These are phyloP conservation scores for Garra rufa DNA, from an alignment of 2,113 vertebrate species.

Conservation along the genomic window DNA sequence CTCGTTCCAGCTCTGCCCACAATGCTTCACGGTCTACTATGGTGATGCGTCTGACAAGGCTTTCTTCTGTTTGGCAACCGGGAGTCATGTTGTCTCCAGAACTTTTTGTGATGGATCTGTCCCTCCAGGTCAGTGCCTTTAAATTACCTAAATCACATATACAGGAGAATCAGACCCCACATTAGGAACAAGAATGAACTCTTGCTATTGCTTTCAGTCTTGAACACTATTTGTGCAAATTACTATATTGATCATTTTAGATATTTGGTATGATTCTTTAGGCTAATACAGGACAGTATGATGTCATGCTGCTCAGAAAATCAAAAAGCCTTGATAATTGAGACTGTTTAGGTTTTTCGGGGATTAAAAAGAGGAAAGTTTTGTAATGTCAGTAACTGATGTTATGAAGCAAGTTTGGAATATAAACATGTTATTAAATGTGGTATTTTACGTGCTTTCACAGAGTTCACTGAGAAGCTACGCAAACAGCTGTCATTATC, in stretches of 20 bases:
- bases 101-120: constrained; percentile 70
- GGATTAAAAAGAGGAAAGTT: no score
- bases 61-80: constrained; percentile 71
- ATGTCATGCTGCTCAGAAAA: no score
- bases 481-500: no score
- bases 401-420: no score
- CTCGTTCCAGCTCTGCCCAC: constrained; percentile 88
- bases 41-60: constrained; percentile 75
- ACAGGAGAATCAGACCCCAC: neutral
- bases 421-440: no score
- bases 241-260: neutral
- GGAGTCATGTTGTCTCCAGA: constrained; percentile 60
- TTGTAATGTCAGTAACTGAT: no score
- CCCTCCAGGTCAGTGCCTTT: constrained; percentile 70
- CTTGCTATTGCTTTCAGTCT: neutral
- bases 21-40: constrained; percentile 89
- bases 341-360: no score
- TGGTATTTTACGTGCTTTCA: no score
- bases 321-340: no score
- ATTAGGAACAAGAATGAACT: neutral
- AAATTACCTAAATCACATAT: constrained; percentile 69
- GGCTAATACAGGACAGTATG: no score
- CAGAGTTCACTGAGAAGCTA: no score
- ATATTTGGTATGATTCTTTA: neutral
- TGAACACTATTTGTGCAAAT: neutral